Conservation (phyloP, 2,113 vertebrate genomes). For the Pluvialis apricaria region DNA sequence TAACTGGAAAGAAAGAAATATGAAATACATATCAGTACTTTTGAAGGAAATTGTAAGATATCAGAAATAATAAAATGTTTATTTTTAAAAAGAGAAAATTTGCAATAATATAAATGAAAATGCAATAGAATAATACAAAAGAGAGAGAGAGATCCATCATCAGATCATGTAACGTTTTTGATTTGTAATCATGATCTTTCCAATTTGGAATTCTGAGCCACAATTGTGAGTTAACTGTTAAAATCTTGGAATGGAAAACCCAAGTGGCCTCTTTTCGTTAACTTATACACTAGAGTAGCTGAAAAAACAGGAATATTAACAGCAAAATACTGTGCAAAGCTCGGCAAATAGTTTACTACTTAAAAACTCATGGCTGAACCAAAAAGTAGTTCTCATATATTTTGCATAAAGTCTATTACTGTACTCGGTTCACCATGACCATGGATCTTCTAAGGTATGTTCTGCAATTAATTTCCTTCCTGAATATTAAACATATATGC, state of each 20-base stretch:
- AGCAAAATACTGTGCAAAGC: neutral
- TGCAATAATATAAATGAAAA: neutral
- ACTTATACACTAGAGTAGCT: neutral
- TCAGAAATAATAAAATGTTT: neutral
- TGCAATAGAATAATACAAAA: neutral
- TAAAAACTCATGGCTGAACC: neutral
- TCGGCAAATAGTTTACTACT: neutral
- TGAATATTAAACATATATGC: neutral
- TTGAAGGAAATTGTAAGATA: neutral
- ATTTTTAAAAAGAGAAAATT: neutral
- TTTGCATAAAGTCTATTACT: neutral
- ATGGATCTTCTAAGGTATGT: neutral
- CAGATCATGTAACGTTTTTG: neutral
- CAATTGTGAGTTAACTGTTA: neutral
- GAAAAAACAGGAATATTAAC: neutral
- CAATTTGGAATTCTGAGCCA: neutral
- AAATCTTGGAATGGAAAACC: neutral
- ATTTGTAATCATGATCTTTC: neutral
- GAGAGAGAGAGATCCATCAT: neutral
- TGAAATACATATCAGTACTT: neutral
- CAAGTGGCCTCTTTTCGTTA: neutral
- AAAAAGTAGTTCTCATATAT: neutral
- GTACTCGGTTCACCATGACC: neutral
- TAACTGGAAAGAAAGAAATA: slow-evolving; percentile 53
- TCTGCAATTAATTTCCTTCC: neutral